Base-by-base conservation (phyloP, 2,888 invertebrate genomes). In the Cataglyphis rosenhaueri region DNA sequence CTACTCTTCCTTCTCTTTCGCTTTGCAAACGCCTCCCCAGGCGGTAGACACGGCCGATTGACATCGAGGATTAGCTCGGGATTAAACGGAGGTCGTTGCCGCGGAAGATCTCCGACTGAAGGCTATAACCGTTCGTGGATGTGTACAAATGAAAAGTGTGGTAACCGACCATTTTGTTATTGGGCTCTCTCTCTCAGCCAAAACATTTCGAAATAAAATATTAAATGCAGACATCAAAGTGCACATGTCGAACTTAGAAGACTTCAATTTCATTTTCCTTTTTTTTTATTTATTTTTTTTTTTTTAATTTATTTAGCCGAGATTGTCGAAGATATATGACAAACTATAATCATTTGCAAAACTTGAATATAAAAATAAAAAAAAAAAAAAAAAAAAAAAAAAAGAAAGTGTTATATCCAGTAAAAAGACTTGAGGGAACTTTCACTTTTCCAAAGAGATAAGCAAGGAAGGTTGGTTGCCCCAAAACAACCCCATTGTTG, bases 21-120 rank as follows among this genome's bases (percentile, higher is more conserved):
- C n/a, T 48, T n/a, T 10, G 41, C 29, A 35, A 48, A 59, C 35
- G 41, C 35, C 57, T 59, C 44, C 25, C 70, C 25, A 29, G 59
- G 78, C 70, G 35, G 35, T 44, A 61, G 59, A 70, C 78, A 48
- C 59, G 32, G 44, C 44, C 44, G 78, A 78, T 68, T 78, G 78
- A 79, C 78, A 70, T 59, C 59, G 59, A 70, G 78, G 70, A 79
- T 79, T 79, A 79, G 44, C n/a, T 3, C 15, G 78, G 44, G 70
- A 79, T 79, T 79, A 79, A 79, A 41, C 57, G 57, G 55, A 57
- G 41, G 68, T 10, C 38, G 25, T 52, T 65, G 75, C 65, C 68
- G 21, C 21, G 78, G 29, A 25, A 59, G 57, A 59, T 78, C 57
- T 41, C 4, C 57, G 41, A 32, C 6, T 6, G 55, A 55, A 35